These are phyloP conservation scores for Chymomyza caudatula DNA, from an alignment of 2,888 invertebrate species.

Conservation along the genomic window DNA sequence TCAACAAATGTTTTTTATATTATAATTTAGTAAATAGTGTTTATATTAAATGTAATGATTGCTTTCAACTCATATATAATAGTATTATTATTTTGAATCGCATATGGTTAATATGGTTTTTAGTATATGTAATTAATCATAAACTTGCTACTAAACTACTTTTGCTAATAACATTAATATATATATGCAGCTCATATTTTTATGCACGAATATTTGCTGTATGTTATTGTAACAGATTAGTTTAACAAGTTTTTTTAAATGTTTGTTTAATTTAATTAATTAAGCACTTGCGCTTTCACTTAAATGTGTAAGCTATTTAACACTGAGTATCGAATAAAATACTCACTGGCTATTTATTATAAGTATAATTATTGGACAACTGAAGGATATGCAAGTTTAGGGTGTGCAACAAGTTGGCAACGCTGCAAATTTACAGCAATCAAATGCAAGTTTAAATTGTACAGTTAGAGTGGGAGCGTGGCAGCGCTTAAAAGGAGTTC, in stretches of 20 bases:
- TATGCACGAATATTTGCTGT: constrained; percentile 25
- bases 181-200: constrained; percentile 8
- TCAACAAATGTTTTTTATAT: constrained; percentile 19
- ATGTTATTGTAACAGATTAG: constrained; percentile 2
- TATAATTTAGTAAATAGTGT: constrained; percentile 12
- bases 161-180: constrained; percentile 42
- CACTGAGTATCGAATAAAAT: background rate
- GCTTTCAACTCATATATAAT: constrained; percentile 61
- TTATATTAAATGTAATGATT: constrained; percentile 60
- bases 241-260: background rate
- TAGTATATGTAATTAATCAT: constrained; percentile 18
- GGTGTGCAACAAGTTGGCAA: background rate
- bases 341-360: background rate
- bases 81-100: constrained; percentile 19
- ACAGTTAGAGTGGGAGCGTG: background rate
- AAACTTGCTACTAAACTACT: constrained; percentile 43
- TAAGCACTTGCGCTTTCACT: background rate
- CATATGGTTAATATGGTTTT: constrained; percentile 14
- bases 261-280: background rate
- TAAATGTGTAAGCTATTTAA: background rate
- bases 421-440: background rate
- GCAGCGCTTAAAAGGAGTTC: no score
- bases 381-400: constrained; percentile 12
- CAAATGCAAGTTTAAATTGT: background rate
- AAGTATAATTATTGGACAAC: constrained; percentile 8